phyloP scores from a whole-genome alignment of 2,113 vertebrate species.

The Daboia siamensis region DNA sequence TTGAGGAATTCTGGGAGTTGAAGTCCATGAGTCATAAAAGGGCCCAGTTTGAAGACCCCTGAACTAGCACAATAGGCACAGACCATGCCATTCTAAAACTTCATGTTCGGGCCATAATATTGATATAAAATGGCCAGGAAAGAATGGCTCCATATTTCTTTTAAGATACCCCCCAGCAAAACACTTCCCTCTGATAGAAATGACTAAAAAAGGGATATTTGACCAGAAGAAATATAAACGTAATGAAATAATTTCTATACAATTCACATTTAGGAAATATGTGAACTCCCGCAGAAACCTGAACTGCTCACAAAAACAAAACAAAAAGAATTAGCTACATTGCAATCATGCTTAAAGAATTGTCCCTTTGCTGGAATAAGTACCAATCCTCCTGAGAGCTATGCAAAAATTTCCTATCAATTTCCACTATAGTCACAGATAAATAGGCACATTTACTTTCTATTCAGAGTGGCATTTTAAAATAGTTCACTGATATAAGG shows the following conservation, averaged over 20 bases:
- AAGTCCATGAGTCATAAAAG: too few relatives aligned
- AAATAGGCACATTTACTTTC: neutral
- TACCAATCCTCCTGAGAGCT: neutral
- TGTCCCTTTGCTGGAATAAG: too few relatives aligned
- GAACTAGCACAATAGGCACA: neutral
- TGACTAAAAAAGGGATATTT: neutral
- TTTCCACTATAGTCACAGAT: neutral
- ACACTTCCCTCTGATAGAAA: neutral
- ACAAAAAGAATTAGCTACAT: slow-evolving; percentile 11
- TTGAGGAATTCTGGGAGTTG: too few relatives aligned
- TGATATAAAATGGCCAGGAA: neutral
- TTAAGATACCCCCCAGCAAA: neutral
- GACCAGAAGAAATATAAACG: neutral
- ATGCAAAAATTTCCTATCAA: neutral
- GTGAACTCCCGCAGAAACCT: rapidly evolving
- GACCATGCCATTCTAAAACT: neutral
- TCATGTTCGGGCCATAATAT: neutral
- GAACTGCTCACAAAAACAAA: slow-evolving; percentile 11
- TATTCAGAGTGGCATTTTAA: neutral
- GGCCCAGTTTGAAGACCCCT: too few relatives aligned
- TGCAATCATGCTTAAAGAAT: neutral
- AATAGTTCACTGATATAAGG: neutral
- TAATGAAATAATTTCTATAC: neutral
- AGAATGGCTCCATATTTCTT: neutral
- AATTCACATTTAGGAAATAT: neutral